These are phyloP conservation scores for Eonycteris spelaea DNA, from an alignment of 2,113 vertebrate genomes.

Conservation along the genomic window DNA sequence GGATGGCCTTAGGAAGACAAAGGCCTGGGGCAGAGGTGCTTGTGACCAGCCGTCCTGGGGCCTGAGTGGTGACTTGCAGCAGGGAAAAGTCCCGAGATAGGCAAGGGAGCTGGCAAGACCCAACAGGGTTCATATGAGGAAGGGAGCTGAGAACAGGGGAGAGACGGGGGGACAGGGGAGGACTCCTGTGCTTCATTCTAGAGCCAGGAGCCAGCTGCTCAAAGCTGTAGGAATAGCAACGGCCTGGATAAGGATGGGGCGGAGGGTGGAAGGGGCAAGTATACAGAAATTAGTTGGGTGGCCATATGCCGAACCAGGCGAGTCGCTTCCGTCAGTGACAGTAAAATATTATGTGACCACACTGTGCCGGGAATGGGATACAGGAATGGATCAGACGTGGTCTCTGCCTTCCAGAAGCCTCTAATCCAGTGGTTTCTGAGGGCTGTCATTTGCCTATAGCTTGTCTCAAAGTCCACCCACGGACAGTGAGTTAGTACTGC, in stretches of 20 bases:
- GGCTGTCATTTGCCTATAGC: background rate
- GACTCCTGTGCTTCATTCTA: background rate
- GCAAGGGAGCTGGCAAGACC: background rate
- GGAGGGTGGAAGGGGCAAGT: background rate
- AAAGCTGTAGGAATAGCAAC: background rate
- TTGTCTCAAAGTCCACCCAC: background rate
- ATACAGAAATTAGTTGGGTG: background rate
- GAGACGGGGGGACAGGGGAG: accelerated
- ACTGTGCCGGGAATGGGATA: background rate
- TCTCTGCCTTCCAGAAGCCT: background rate
- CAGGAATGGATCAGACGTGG: background rate
- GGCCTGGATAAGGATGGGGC: background rate
- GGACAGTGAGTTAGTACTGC: background rate
- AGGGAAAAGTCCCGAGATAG: background rate
- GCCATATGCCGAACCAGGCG: background rate
- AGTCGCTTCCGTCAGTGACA: background rate
- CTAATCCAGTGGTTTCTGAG: background rate
- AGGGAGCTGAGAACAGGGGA: background rate
- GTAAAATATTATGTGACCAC: background rate
- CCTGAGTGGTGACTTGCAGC: background rate
- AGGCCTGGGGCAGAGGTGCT: background rate
- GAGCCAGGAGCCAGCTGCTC: background rate
- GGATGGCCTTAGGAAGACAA: background rate
- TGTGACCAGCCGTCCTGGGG: background rate
- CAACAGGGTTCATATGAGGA: background rate